phyloP scores from a whole-genome alignment of 2,113 vertebrate species.

The Perccottus glenii region DNA sequence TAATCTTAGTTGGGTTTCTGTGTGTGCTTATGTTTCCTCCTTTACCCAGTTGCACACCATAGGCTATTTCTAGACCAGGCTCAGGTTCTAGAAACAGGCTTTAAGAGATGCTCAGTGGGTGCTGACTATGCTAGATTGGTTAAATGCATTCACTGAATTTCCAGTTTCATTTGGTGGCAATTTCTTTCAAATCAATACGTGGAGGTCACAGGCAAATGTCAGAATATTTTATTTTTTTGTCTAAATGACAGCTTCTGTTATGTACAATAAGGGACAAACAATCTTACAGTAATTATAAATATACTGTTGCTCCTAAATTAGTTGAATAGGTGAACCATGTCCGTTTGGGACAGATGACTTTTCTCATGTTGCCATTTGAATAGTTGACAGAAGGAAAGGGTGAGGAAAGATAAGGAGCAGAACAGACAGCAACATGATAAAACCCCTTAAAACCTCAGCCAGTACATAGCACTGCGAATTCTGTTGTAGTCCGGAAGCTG shows the following conservation, averaged over 20 bases:
- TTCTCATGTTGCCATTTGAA: constrained; percentile 6
- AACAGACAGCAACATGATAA: constrained; percentile 15
- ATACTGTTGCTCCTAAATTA: constrained; percentile 59
- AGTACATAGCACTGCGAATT: constrained; percentile 93
- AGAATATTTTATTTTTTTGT: constrained; percentile 67
- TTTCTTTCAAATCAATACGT: not conserved
- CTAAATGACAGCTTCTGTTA: constrained; percentile 76
- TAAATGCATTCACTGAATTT: too few relatives aligned
- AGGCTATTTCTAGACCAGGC: too few relatives aligned
- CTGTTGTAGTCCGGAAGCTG: constrained; percentile 96
- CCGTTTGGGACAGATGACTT: not conserved
- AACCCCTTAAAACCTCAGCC: constrained; percentile 86
- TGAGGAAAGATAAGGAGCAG: constrained; percentile 23
- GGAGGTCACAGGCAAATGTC: constrained; percentile 13
- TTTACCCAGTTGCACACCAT: too few relatives aligned
- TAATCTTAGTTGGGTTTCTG: too few relatives aligned
- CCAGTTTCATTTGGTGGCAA: too few relatives aligned
- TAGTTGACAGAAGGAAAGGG: not conserved
- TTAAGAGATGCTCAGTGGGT: too few relatives aligned
- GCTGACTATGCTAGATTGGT: too few relatives aligned
- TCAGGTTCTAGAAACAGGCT: too few relatives aligned
- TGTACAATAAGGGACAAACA: constrained; percentile 79
- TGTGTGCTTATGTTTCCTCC: too few relatives aligned
- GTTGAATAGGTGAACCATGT: constrained; percentile 2
- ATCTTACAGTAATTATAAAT: constrained; percentile 78